phyloP scores from a whole-genome alignment of 2,797 vertebrate species.

The Threskiornis aethiopicus region DNA sequence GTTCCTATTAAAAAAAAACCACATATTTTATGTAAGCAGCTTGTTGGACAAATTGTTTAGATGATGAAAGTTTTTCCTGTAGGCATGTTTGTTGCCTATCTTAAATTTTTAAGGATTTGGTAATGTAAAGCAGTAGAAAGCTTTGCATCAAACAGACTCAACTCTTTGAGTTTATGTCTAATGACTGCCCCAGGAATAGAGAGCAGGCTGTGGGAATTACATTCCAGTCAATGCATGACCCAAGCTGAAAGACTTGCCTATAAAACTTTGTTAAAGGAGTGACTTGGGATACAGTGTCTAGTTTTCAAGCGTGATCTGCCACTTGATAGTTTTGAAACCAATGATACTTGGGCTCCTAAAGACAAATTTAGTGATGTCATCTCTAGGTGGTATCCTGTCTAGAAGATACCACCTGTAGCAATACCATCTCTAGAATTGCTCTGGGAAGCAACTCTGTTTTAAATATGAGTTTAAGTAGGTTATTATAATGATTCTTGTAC shows the following conservation, averaged over 20 bases:
- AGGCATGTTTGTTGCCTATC: neutral
- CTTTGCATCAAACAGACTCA: neutral
- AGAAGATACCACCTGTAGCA: neutral
- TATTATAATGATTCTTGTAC: neutral
- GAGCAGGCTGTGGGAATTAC: neutral
- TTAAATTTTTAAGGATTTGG: neutral
- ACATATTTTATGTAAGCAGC: conserved; percentile 32
- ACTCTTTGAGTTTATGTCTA: neutral
- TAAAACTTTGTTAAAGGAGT: neutral
- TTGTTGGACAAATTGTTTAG: neutral
- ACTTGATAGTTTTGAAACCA: neutral
- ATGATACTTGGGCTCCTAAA: neutral
- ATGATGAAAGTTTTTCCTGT: conserved; percentile 2
- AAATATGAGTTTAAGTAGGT: neutral
- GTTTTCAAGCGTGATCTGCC: neutral
- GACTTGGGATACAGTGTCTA: neutral
- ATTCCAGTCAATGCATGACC: neutral
- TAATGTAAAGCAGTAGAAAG: neutral
- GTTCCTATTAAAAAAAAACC: neutral
- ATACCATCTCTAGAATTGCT: neutral
- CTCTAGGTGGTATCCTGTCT: neutral
- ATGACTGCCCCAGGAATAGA: neutral
- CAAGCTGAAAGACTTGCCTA: neutral
- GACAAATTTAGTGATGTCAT: neutral
- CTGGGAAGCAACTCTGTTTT: neutral